phyloP scores from a whole-genome alignment of 2,888 invertebrate species.

The Leucozona laternaria region DNA sequence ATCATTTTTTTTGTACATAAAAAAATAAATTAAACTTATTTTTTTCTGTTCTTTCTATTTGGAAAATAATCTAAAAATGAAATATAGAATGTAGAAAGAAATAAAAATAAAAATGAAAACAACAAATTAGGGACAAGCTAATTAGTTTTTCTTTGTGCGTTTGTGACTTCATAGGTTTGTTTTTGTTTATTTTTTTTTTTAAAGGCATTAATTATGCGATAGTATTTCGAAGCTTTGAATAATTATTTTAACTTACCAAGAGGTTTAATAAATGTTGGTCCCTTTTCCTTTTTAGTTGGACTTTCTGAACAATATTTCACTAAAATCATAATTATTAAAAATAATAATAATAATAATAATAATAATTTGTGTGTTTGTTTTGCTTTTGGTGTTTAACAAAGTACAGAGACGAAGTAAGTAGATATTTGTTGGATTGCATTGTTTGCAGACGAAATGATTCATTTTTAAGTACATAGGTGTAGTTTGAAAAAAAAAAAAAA shows the following conservation, averaged over 20 bases:
- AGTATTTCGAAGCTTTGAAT: background rate
- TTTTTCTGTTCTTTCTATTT: conserved; percentile 71
- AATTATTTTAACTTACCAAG: conserved; percentile 57
- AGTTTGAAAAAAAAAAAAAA: too few relatives aligned
- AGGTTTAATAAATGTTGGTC: conserved; percentile 64
- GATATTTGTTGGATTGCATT: background rate
- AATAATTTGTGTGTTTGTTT: conserved; percentile 43
- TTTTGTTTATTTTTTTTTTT: conserved; percentile 45
- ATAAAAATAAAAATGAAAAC: conserved; percentile 26
- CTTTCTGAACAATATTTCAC: conserved; percentile 62
- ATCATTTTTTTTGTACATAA: conserved; percentile 44
- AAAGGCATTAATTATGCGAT: background rate
- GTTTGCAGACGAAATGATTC: background rate
- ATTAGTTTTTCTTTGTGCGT: conserved; percentile 54
- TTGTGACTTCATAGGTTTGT: conserved; percentile 1
- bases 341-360: conserved; percentile 35
- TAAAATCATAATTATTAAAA: conserved; percentile 59
- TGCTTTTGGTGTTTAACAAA: conserved; percentile 12
- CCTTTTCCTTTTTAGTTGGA: conserved; percentile 30
- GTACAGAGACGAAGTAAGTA: conserved; percentile 43
- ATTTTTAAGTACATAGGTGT: background rate
- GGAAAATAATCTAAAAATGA: conserved; percentile 69
- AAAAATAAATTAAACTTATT: conserved; percentile 67
- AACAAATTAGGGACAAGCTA: conserved; percentile 61
- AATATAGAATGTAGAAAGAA: conserved; percentile 23